Evolutionary conservation across 2,888 invertebrate genomes (phyloP), one percentile per base, ranked within the genome.

Genomic region (Diarsia brunnea): DNA sequence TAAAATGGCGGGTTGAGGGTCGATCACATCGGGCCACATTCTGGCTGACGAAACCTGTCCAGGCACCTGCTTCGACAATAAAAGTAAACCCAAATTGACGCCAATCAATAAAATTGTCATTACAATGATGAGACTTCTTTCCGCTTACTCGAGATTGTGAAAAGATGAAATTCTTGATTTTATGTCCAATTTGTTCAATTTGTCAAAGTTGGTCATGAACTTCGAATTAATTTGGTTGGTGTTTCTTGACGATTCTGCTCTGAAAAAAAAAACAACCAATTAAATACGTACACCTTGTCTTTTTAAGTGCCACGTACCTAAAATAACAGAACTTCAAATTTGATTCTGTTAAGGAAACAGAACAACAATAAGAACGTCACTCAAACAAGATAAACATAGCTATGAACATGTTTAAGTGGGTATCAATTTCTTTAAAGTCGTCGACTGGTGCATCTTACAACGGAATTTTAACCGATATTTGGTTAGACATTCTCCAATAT

Each of bases 1-100:
- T 90, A 87, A 89, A 88, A 81, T 75, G 75, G 81, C 73, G 75
- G 76, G 74, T 80, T 82, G 78, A 78, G 86, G 87, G 80, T 88
- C 87, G 78, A 82, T 72, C 67, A 77, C 81, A 75, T 79, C 60
- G 70, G 45, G 74, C 72, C 64, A 55, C 24, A 71, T 82, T 81
- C 72, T 73, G 68, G 75, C 55, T 75, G 75, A 60, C 12, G n/a
- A 67, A 85, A 87, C 84, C 81, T 64, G 88, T 82, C 69, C 72
- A 61, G 58, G 47, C 71, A 74, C 69, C 74, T 81, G 77, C 43
- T 82, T 69, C 55, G 67, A 38, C 58, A 79, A 66, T 78, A 74
- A 81, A 86, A 78, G 21, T 77, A n/a, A 77, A 71, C 64, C 53
- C 43, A 66, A 79, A 69, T 73, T 69, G 27, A 31, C 43, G 72